Evolutionary conservation across 53 echinoderm and acorn worm genomes (phyloP), one percentile per base, ranked within the genome.

Genomic region (Henricia sp.): DNA sequence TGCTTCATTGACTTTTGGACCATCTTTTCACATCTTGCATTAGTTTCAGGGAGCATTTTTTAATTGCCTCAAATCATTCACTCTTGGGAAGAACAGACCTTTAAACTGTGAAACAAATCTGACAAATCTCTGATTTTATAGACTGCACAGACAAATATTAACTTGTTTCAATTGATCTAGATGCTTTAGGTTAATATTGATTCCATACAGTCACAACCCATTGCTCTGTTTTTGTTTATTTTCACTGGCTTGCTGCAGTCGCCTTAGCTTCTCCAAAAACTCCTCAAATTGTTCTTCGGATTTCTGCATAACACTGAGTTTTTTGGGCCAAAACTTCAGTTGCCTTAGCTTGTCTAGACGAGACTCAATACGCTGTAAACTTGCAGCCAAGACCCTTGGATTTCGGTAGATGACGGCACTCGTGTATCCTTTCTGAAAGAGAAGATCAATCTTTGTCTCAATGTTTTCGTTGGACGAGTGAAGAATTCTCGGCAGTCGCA

Each of bases 401-500:
- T 35, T 37, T 11, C 71, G 35, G 19, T 46, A 46, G 10, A 90
- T 52, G 17, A 86, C 54, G 0, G 63, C 41, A 1, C 37, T 30
- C 37, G 5, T 36, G 36, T 72, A 83, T 11, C 73, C 86, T 66
- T 27, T 86, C 38, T 66, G 19, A 5, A 55, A 72, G 26, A 90
- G 30, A 23, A 80, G 72, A 72, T 80, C 57, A 33, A 86, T 34
- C 52, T 73, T 86, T 34, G 82, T 71, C 41, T 72, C 66, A 32
- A 90, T 36, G 46, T 80, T 90, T 17, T 82, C 52, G 16, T 83
- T 62, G 3, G 86, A 72, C 33, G 80, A 51, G 3, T 82, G 72
- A n/a, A 90, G 73, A 16, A 86, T 65, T 30, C 82, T 58, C 2
- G 90, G 90, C 56, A 71, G 41, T 12, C 82, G 71, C 24, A 36